Evolutionary conservation across 2,113 vertebrate genomes (phyloP).

Genomic region (Macroglossus sobrinus): DNA sequence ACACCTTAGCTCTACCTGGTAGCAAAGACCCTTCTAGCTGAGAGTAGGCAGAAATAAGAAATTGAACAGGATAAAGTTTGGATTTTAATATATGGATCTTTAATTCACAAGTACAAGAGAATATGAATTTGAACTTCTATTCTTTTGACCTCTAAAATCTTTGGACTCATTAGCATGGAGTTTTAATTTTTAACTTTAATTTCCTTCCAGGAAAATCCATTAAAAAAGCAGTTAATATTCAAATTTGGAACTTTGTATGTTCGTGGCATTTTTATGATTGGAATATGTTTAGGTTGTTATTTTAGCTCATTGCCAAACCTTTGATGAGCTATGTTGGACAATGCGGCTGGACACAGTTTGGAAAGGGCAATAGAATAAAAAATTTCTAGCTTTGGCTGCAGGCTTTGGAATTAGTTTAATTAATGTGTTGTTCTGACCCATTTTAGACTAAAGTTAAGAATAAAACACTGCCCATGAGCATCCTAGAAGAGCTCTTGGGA

Average conservation of each 20-base stretch:
- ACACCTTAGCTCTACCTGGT: neutral
- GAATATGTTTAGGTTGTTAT: conserved; percentile 23
- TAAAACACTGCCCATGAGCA: conserved; percentile 20
- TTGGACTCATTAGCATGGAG: conserved; percentile 35
- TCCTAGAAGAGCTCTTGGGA: neutral
- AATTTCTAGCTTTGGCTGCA: neutral
- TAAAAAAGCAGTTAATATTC: conserved; percentile 34
- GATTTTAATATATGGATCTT: neutral
- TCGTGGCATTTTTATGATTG: conserved; percentile 23
- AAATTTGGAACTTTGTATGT: neutral
- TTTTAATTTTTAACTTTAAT: conserved; percentile 63
- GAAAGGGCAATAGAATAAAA: neutral
- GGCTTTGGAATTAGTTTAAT: conserved; percentile 34
- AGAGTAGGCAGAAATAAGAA: neutral
- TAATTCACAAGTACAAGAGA: neutral
- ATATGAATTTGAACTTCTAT: conserved; percentile 35
- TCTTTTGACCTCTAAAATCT: conserved; percentile 53
- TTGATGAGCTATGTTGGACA: neutral
- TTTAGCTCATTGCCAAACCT: neutral
- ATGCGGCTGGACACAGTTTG: neutral
- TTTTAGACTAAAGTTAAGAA: conserved; percentile 2
- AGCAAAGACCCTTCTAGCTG: neutral
- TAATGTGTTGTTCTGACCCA: neutral
- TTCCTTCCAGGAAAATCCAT: conserved; percentile 27
- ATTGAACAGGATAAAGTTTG: neutral